A percentile compares a stretch with the other conserved stretches of the same genome.
phyloP scores from a whole-genome alignment of 53 echinoderm and acorn worm genomes.

The Stichopus horrens region DNA sequence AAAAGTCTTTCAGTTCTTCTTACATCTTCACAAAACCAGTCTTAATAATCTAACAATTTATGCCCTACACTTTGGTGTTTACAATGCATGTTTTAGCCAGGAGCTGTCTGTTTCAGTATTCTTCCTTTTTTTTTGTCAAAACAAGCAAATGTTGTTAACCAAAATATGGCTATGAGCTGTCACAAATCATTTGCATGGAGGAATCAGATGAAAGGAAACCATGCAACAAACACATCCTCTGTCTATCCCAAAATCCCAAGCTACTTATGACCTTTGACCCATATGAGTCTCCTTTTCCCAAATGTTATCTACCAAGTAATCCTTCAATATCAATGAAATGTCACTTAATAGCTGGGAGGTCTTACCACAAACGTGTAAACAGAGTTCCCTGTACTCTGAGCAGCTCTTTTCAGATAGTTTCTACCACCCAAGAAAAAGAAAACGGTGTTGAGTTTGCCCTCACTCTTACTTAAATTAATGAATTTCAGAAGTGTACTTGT shows the following conservation, averaged over 20 bases:
- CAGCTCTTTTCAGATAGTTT: too few relatives aligned
- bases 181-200: neutral
- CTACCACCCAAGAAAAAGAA: too few relatives aligned
- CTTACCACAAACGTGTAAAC: neutral
- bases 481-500: too few relatives aligned
- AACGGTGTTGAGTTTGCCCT: too few relatives aligned
- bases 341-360: constrained; percentile 3
- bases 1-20: too few relatives aligned
- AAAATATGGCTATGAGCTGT: neutral
- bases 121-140: neutral
- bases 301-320: neutral
- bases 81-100: too few relatives aligned
- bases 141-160: neutral
- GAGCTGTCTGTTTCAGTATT: too few relatives aligned
- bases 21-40: too few relatives aligned
- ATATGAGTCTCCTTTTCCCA: neutral
- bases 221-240: neutral
- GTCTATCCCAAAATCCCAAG: neutral
- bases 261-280: neutral
- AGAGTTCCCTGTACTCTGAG: neutral
- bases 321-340: neutral
- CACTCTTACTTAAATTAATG: too few relatives aligned
- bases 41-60: too few relatives aligned
- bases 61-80: too few relatives aligned
- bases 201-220: neutral